Evolutionary conservation across 1,140 invertebrate species (phyloP), one percentile per base, ranked within the genome.

Genomic region (Pissodes strobi): DNA sequence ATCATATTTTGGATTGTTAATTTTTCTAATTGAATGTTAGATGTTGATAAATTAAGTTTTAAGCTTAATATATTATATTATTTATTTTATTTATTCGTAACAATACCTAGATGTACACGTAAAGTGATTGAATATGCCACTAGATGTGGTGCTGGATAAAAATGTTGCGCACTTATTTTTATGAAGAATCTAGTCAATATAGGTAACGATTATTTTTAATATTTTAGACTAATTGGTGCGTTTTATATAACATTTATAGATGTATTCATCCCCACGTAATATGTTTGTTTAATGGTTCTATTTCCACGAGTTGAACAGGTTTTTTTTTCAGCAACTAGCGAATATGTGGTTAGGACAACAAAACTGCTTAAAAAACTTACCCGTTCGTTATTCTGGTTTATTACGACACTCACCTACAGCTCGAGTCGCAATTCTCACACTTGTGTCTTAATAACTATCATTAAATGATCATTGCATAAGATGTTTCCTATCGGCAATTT

Each of bases 1-100:
- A 68, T 68, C 66, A 64, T 41, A 13, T 30, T 48, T 51, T 64
- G 66, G 66, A 68, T 64, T 68, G 66, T 68, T 68, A 55, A 39
- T 52, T 64, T 63, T 68, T 57, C 38, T 64, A 52, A 43, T 68
- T 68, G 25, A 61, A 64, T 68, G 62, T 68, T 68, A 68, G 56
- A 30, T 64, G 61, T 61, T 68, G 37, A 51, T 46, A 57, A 23
- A 34, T 46, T 39, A 27, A 52, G 43, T 43, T 53, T 60, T 49
- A 52, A 25, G 37, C 60, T 63, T 63, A 63, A 19, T 39, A 17
- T n/a, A 13, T 17, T 49, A 45, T 51, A 49, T n/a, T n/a, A n/a
- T 49, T 61, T 51, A 21, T 34, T 22, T 39, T 38, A 53, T 53
- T 56, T 56, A 41, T 56, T 25, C 25, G 38, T 43, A 30, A 45